A percentile compares a stretch with the other conserved stretches of the same genome.
Evolutionary conservation across 2,113 vertebrate species (phyloP).

Genomic region (Salminus brasiliensis): DNA sequence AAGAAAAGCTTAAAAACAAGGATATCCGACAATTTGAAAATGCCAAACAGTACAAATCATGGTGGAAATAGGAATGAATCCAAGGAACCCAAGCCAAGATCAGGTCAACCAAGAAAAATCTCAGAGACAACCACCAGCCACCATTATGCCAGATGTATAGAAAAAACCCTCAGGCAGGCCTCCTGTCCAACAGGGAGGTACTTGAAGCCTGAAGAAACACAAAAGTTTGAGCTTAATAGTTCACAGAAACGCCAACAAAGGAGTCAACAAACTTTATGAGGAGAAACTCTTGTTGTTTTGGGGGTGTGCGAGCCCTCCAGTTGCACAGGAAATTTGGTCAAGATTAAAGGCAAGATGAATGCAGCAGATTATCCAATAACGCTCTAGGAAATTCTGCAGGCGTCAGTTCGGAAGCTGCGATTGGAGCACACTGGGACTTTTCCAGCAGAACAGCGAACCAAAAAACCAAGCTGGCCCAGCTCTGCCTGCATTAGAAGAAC

Average conservation of each 20-base stretch:
- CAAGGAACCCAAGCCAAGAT: neutral
- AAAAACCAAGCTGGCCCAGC: neutral
- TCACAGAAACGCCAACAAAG: neutral
- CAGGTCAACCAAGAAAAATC: too few species aligned
- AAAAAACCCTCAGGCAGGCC: neutral
- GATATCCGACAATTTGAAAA: too few species aligned
- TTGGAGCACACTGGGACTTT: neutral
- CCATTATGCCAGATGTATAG: neutral
- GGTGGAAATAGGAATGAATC: too few species aligned
- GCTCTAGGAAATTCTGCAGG: neutral
- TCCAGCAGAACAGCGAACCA: neutral
- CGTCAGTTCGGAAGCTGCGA: neutral
- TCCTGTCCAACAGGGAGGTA: neutral
- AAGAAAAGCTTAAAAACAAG: too few species aligned
- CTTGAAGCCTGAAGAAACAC: neutral
- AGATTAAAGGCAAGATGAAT: neutral
- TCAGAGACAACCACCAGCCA: neutral
- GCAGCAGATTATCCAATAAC: neutral
- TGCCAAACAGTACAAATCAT: too few species aligned
- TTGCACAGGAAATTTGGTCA: constrained; percentile 4
- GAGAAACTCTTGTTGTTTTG: neutral
- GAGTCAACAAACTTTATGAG: neutral
- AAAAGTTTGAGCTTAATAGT: neutral
- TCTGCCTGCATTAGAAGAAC: neutral
- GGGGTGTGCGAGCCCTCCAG: neutral